A percentile compares a stretch with the other conserved stretches of the same genome.
These are phyloP conservation scores for Stichodactyla mertensii DNA, from an alignment of 64 coral and sea anemone genomes.

Conservation along the genomic window DNA sequence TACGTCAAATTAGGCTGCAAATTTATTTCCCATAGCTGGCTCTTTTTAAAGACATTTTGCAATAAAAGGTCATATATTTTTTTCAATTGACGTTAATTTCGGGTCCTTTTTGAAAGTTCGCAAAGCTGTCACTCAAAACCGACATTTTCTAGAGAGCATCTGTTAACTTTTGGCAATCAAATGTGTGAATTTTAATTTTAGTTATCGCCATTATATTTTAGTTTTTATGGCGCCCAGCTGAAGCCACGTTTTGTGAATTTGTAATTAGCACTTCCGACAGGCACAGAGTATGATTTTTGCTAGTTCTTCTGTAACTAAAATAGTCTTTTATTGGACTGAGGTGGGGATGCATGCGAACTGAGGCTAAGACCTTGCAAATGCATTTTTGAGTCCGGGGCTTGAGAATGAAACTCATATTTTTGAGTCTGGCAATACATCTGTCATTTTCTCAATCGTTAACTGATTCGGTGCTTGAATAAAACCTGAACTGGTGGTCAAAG, in stretches of 20 bases:
- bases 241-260: constrained; percentile 11
- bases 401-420: neutral
- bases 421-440: neutral
- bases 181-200: neutral
- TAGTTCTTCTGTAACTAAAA: neutral
- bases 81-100: neutral
- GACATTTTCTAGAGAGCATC: constrained; percentile 16
- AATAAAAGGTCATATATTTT: neutral
- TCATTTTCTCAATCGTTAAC: constrained; percentile 4
- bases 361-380: too few species aligned
- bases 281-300: neutral
- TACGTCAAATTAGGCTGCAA: neutral
- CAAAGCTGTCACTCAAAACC: neutral
- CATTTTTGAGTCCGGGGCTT: neutral
- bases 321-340: neutral
- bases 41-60: neutral
- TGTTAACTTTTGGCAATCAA: neutral
- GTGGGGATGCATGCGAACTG: too few species aligned
- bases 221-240: neutral
- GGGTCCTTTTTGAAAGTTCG: neutral
- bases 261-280: neutral
- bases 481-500: neutral
- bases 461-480: neutral
- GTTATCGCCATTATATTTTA: neutral
- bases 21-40: neutral